Base-by-base conservation (phyloP, 2,797 vertebrate genomes). In the Xiphophorus birchmanni region DNA sequence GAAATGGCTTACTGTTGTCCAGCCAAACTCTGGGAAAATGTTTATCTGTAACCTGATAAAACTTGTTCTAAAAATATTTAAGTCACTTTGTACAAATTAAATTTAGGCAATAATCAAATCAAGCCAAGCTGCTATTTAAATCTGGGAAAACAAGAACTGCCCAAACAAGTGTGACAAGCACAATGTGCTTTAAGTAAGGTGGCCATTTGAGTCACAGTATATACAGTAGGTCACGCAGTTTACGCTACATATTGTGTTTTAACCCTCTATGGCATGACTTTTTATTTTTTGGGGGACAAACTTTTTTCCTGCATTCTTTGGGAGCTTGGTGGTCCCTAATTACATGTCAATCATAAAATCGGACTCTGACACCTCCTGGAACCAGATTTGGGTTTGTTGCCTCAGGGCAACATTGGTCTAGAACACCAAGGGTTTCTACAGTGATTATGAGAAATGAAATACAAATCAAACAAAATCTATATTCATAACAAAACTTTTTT, bases 51-150 rank as follows among this genome's bases (percentile, higher is more conserved):
- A 73, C 54, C 12, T 32, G 44, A 74, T 67, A 7, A 74, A 74
- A 75, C 35, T 2, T 11, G 37, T 69, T 35, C 47, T 52, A 50
- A 67, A 69, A 26, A 63, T 42, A 32, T 74, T 76, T 8, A 47
- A 69, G 8, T 35, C 12, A 67, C 11, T 73, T 35, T 47, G 9
- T 47, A 5, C 21, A 17, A 52, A 56, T 81, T 45, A 1, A 21
- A 17, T 63, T 50, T 50, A 79, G 42, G 17, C 32, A 79, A 80
- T 44, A 80, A 74, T 10, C 69, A 48, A 50, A 76, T 67, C 4
- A 72, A 80, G 72, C 15, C 63, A 48, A 71, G 26, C 32, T 35
- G 4, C 21, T 77, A 26, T 32, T 77, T 76, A 69, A 56, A 76
- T 56, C 37, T 12, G 26, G 47, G 37, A 3, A 12, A 75, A 77